Evolutionary conservation across 2,888 invertebrate genomes (phyloP), one percentile per base, ranked within the genome.

Genomic region (Himalopsyche anomala): DNA sequence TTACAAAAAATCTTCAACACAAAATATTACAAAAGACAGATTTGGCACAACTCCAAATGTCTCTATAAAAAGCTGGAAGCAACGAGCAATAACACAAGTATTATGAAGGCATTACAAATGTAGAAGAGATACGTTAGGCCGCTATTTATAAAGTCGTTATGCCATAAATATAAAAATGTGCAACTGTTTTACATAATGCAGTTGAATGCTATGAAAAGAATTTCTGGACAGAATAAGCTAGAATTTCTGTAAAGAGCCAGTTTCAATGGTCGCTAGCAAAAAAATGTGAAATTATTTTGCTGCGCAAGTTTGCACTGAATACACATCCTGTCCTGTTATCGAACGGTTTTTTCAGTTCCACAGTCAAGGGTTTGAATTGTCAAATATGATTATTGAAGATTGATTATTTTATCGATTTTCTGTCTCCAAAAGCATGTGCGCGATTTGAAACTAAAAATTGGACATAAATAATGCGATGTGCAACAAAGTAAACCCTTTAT

Each of bases 51-150:
- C 5, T 19, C 62, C 62, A 62, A 62, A 62, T 62, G 62, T 19
- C 62, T n/a, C 62, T 19, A 62, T 62, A 62, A 62, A 62, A 62
- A 62, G 19, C 28, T 62, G 62, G 62, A 62, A 62, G 62, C 62
- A 62, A 62, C 62, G 62, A 62, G 62, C 62, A 62, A 62, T 62
- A 62, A 62, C 62, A 62, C 62, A 62, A 62, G 62, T 62, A 62
- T 62, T 62, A 62, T 62, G 62, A 62, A 62, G 62, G 28, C 62
- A 62, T 62, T 62, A 62, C 62, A 62, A 62, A 62, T 62, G 62
- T 62, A 62, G 19, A 19, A 19, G 19, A 62, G 62, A 62, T 62
- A 62, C 62, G 28, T 62, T 19, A 28, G 19, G 62, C 62, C 62
- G 62, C 62, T 62, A n/a, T 62, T 62, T 62, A 62, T 62, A 62